These are phyloP conservation scores for Pimephales promelas DNA, from an alignment of 2,113 vertebrate species.

Conservation along the genomic window DNA sequence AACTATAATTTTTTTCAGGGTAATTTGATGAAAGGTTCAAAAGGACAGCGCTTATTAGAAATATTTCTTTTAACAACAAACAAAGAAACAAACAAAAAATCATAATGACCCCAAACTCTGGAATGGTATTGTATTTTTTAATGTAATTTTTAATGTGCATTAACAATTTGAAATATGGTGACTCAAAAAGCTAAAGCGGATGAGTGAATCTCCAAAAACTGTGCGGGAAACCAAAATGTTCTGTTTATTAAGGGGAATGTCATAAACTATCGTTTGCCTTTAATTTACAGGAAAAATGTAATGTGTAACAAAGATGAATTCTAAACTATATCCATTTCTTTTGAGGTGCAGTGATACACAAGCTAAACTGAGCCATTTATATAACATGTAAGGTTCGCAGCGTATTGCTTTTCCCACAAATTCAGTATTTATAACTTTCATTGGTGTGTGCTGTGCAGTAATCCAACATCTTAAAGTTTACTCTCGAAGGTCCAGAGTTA, in stretches of 20 bases:
- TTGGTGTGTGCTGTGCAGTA: neutral
- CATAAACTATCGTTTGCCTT: neutral
- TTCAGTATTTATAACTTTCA: slow-evolving; percentile 13
- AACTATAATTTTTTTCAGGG: neutral
- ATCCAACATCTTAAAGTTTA: neutral
- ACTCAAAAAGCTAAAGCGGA: too few species aligned
- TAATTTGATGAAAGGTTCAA: too few species aligned
- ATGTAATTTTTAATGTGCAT: neutral
- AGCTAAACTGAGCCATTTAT: neutral
- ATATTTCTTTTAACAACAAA: neutral
- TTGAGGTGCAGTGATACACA: neutral
- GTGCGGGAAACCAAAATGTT: neutral
- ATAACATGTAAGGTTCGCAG: neutral
- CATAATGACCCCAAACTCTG: neutral
- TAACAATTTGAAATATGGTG: neutral
- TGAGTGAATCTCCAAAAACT: too few species aligned
- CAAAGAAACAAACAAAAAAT: neutral
- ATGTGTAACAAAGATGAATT: neutral
- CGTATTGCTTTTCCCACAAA: neutral
- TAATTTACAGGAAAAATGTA: neutral
- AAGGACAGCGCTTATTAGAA: neutral
- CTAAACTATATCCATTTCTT: neutral
- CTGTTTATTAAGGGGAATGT: neutral
- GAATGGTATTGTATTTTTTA: neutral
- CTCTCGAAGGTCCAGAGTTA: neutral